Conservation (phyloP, 2,797 vertebrate species). For the Chromis chromis region DNA sequence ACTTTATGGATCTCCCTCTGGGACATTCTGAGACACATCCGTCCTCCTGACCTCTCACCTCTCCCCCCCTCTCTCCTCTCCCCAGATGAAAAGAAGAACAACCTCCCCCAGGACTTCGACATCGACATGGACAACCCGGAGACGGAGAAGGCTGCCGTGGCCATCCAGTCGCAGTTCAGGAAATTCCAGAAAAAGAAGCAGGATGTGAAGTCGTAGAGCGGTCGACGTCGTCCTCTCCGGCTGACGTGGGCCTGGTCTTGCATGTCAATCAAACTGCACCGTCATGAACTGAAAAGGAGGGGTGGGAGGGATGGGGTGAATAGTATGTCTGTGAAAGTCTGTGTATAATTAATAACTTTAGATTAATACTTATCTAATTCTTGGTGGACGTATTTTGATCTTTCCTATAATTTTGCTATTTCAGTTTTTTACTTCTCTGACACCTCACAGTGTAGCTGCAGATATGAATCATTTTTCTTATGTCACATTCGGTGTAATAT, state of each 20-base stretch:
- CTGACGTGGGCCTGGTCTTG: slow-evolving; percentile 70
- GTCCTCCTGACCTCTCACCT: not conserved
- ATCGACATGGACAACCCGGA: slow-evolving; percentile 95
- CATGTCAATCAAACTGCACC: slow-evolving; percentile 82
- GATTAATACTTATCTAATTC: slow-evolving; percentile 29
- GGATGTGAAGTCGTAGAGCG: slow-evolving; percentile 89
- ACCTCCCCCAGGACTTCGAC: slow-evolving; percentile 90
- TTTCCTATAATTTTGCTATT: slow-evolving; percentile 49
- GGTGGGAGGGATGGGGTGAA: slow-evolving; percentile 18
- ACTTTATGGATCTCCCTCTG: not conserved
- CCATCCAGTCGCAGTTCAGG: slow-evolving; percentile 98
- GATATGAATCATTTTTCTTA: slow-evolving; percentile 3
- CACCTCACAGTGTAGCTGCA: slow-evolving; percentile 27
- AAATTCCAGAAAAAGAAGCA: slow-evolving; percentile 98
- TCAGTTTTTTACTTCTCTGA: slow-evolving; percentile 19
- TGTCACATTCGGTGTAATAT: slow-evolving; percentile 43
- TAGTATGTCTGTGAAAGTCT: slow-evolving; percentile 63
- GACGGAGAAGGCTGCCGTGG: slow-evolving; percentile 93
- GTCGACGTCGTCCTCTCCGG: not conserved
- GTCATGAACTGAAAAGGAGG: slow-evolving; percentile 68
- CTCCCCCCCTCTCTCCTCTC: not conserved
- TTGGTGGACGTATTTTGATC: slow-evolving; percentile 39
- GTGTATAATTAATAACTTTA: slow-evolving; percentile 56
- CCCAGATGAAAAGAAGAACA: slow-evolving; percentile 89
- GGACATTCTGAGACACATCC: not conserved